Conservation (phyloP, 92 coral and sea anemone genomes). For the Umimayanthus kanabou region DNA sequence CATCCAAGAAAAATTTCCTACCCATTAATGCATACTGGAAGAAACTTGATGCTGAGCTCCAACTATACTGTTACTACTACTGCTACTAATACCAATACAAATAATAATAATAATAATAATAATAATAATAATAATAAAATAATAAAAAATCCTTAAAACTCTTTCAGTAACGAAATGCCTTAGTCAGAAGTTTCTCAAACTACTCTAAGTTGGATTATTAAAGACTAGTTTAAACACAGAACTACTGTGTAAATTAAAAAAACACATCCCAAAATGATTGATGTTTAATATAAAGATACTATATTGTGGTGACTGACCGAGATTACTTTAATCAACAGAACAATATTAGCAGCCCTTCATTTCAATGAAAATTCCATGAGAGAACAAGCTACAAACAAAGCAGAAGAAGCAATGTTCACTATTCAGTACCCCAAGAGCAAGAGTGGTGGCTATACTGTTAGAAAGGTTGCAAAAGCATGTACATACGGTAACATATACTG, state of each 20-base stretch:
- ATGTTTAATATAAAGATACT: too few species aligned
- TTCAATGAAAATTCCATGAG: constrained; percentile 47
- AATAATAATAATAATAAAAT: too few species aligned
- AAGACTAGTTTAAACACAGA: too few species aligned
- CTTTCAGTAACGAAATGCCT: too few species aligned
- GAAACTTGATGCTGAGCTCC: not conserved
- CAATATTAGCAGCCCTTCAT: constrained; percentile 49
- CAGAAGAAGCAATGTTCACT: constrained; percentile 29
- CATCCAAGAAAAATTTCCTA: constrained; percentile 6
- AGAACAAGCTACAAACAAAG: constrained; percentile 36
- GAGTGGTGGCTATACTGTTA: constrained; percentile 45
- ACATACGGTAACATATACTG: constrained; percentile 45
- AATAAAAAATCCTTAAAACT: too few species aligned
- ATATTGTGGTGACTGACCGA: not conserved
- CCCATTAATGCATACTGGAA: not conserved
- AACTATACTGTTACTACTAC: not conserved
- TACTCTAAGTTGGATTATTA: too few species aligned
- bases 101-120: too few species aligned
- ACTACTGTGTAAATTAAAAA: too few species aligned
- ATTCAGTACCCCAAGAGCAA: constrained; percentile 48
- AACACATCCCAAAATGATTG: too few species aligned
- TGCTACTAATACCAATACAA: not conserved
- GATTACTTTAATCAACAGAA: constrained; percentile 13
- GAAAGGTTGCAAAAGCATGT: constrained; percentile 44
- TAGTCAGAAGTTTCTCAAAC: too few species aligned